These are phyloP conservation scores for Ceryle rudis DNA, from an alignment of 2,797 vertebrate species.

Conservation along the genomic window DNA sequence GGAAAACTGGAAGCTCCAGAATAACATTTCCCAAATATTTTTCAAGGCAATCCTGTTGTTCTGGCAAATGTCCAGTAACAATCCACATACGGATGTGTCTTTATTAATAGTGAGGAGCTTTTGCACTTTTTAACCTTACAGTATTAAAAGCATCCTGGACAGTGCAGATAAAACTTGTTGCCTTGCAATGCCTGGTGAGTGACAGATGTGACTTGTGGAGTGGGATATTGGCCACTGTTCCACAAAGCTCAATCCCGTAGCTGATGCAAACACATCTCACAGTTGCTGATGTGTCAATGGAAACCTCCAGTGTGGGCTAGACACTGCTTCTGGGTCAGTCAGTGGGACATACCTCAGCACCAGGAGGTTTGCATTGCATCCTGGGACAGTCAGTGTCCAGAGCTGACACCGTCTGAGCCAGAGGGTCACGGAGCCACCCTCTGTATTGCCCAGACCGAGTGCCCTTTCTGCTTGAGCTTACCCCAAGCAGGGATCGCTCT, in stretches of 20 bases:
- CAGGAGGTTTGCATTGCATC: not conserved
- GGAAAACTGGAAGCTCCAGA: not conserved
- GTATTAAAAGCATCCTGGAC: not conserved
- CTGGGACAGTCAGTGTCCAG: not conserved
- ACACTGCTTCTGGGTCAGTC: not conserved
- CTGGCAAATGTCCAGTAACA: not conserved
- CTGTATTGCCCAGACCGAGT: not conserved
- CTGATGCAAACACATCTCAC: not conserved
- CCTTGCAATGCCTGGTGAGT: not conserved
- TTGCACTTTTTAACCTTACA: not conserved
- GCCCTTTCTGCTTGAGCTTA: not conserved
- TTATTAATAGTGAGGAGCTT: not conserved
- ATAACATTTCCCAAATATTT: not conserved
- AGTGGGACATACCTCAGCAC: not conserved
- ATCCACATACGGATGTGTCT: not conserved
- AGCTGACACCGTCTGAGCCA: not conserved
- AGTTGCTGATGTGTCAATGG: not conserved
- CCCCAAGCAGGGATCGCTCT: not conserved
- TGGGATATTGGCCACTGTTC: not conserved
- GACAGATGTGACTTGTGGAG: not conserved
- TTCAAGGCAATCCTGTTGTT: not conserved
- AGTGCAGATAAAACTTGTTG: not conserved
- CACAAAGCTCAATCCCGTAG: not conserved
- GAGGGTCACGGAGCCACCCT: not conserved
- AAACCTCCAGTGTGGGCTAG: not conserved